phyloP scores from a whole-genome alignment of 2,797 vertebrate genomes.

The Muscicapa striata region DNA sequence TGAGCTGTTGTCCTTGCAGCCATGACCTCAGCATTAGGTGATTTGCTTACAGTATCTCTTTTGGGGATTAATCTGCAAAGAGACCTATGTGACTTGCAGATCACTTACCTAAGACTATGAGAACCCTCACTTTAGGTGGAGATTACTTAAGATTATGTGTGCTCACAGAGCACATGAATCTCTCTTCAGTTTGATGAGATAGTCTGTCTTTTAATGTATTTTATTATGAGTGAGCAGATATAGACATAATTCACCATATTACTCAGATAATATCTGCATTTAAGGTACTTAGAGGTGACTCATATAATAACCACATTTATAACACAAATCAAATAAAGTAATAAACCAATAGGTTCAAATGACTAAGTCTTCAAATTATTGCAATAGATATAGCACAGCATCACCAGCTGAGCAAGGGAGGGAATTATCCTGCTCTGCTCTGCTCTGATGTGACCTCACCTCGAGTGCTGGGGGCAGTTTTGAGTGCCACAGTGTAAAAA shows the following conservation, averaged over 20 bases:
- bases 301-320: neutral
- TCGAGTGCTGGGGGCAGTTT: rapidly evolving
- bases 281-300: neutral
- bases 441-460: rapidly evolving
- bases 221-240: neutral
- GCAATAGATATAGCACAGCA: neutral
- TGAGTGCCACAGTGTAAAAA: rapidly evolving
- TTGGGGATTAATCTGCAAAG: neutral
- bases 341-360: neutral
- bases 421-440: neutral
- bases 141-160: neutral
- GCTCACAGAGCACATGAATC: neutral
- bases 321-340: neutral
- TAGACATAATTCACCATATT: neutral
- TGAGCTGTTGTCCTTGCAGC: neutral
- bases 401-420: rapidly evolving
- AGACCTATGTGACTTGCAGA: rapidly evolving
- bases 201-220: neutral
- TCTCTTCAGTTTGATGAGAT: neutral
- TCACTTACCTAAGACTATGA: neutral
- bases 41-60: neutral
- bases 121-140: neutral
- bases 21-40: neutral
- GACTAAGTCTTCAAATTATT: neutral
- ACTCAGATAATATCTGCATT: neutral